Percentiles rank a stretch among this genome's conserved stretches.
These are phyloP conservation scores for Brenthis daphne DNA, from an alignment of 2,888 invertebrate genomes.

Conservation along the genomic window DNA sequence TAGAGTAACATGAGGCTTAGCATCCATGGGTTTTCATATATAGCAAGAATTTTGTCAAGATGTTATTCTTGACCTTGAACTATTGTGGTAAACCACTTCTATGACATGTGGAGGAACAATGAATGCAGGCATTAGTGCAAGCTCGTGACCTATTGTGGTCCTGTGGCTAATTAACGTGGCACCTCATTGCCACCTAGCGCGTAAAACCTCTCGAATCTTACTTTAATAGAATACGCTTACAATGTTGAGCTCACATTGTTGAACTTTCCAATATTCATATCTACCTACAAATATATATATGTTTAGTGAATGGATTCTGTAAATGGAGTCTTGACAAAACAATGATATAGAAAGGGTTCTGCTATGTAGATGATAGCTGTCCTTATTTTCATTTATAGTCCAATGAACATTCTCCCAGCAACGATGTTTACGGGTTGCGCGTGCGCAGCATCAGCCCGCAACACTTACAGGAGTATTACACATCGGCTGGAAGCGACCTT, in stretches of 20 bases:
- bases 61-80: slow-evolving; percentile 35
- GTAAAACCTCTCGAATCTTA: slow-evolving; percentile 40
- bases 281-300: not conserved
- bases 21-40: too few species aligned
- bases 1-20: too few species aligned
- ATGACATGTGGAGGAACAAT: slow-evolving; percentile 31
- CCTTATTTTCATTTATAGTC: too few species aligned
- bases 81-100: slow-evolving; percentile 39
- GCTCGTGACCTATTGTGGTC: slow-evolving; percentile 37
- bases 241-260: not conserved
- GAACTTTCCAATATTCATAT: not conserved
- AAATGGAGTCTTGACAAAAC: not conserved
- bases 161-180: slow-evolving; percentile 37
- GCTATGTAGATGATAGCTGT: too few species aligned
- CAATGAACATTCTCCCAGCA: not conserved
- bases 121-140: slow-evolving; percentile 36
- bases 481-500: slow-evolving; percentile 72
- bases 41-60: slow-evolving; percentile 28
- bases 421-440: slow-evolving; percentile 33
- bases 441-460: slow-evolving; percentile 27
- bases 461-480: slow-evolving; percentile 50
- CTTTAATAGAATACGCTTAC: slow-evolving; percentile 3
- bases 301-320: not conserved
- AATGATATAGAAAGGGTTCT: too few species aligned
- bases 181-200: slow-evolving; percentile 35